phyloP scores from a whole-genome alignment of 2,113 vertebrate genomes.

The Hystrix brachyura region DNA sequence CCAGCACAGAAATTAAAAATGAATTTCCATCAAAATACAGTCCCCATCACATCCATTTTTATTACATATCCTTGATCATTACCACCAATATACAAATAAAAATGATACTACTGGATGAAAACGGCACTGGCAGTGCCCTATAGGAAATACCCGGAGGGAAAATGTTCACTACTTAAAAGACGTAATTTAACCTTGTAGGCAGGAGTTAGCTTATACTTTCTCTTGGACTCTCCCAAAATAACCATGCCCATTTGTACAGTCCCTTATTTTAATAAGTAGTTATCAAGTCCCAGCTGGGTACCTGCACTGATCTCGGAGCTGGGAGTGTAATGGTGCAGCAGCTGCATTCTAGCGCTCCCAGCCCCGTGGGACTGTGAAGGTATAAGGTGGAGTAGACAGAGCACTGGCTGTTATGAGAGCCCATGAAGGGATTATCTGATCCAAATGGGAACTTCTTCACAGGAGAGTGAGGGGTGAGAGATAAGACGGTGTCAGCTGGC shows the following conservation, averaged over 20 bases:
- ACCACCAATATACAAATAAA: not conserved
- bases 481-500: not conserved
- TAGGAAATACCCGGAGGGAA: conserved; percentile 12
- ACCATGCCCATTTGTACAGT: not conserved
- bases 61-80: not conserved
- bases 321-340: not conserved
- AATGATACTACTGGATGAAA: not conserved
- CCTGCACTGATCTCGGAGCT: not conserved
- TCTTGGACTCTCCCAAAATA: not conserved
- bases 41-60: not conserved
- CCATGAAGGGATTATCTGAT: not conserved
- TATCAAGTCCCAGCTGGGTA: not conserved
- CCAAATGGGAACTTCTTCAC: not conserved
- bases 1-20: conserved; percentile 24
- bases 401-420: not conserved
- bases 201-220: not conserved
- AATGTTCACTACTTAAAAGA: not conserved
- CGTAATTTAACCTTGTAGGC: not conserved
- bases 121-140: not conserved
- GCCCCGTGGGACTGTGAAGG: not conserved
- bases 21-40: not conserved
- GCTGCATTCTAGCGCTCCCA: too few species aligned
- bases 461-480: not conserved
- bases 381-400: not conserved
- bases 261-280: not conserved